A percentile compares a stretch with the other conserved stretches of the same genome.
Conservation (phyloP, 2,888 invertebrate species). For the Altica lythri region DNA sequence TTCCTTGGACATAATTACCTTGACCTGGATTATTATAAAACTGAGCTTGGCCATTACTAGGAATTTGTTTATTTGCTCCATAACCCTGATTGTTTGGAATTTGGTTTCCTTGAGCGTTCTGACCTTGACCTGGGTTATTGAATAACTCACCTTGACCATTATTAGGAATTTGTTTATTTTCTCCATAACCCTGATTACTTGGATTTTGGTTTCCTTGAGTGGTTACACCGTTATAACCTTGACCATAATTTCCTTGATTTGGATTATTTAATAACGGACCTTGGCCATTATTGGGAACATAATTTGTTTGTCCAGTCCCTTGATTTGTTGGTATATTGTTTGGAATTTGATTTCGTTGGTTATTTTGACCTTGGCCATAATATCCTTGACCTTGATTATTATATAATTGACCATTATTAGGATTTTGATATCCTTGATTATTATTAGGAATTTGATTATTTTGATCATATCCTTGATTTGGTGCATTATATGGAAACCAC, state of each 20-base stretch:
- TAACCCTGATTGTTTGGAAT: no score
- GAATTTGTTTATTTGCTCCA: no score
- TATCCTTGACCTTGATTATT: background rate
- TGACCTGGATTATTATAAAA: background rate
- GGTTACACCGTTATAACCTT: background rate
- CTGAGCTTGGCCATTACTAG: no score
- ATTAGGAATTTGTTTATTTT: background rate
- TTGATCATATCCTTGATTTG: no score
- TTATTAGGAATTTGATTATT: no score
- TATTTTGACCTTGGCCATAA: background rate
- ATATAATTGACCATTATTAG: background rate
- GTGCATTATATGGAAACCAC: no score
- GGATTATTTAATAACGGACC: background rate
- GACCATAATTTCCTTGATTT: constrained; percentile 6
- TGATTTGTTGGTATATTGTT: background rate
- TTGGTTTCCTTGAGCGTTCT: no score
- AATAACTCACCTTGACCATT: background rate
- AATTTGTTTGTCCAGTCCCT: background rate
- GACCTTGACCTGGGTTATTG: no score
- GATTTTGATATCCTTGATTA: background rate
- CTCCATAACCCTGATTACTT: background rate
- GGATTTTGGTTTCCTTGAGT: background rate
- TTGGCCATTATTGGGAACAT: background rate
- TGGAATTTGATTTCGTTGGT: background rate
- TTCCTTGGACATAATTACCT: background rate